phyloP scores from a whole-genome alignment of 2,888 invertebrate species.

The Pyralis farinalis region DNA sequence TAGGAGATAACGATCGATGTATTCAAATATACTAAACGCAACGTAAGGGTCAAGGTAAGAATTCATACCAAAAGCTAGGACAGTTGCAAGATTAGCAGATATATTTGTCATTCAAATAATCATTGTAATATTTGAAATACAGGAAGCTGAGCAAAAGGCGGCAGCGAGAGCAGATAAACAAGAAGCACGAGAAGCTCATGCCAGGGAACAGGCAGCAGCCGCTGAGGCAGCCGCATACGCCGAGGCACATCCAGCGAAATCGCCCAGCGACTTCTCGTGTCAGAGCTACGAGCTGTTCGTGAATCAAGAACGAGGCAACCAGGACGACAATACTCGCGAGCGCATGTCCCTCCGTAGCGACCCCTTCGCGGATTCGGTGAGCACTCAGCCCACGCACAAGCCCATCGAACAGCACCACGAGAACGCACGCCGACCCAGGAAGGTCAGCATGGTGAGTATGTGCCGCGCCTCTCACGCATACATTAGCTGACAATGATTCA shows the following conservation, averaged over 20 bases:
- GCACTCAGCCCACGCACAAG: constrained; percentile 86
- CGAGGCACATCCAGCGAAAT: constrained; percentile 88
- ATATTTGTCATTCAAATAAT: too few species aligned
- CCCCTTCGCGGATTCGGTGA: constrained; percentile 92
- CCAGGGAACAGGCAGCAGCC: constrained; percentile 83
- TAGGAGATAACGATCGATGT: too few species aligned
- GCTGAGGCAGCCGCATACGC: constrained; percentile 83
- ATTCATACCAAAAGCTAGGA: too few species aligned
- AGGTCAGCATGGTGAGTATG: constrained; percentile 95
- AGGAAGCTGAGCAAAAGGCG: constrained; percentile 94
- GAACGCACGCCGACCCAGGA: constrained; percentile 83
- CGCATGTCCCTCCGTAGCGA: constrained; percentile 95
- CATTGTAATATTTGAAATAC: too few species aligned
- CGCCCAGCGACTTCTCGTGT: constrained; percentile 95
- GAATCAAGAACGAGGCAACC: constrained; percentile 92
- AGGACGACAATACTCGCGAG: constrained; percentile 94
- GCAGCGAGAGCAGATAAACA: constrained; percentile 84
- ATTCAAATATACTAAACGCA: too few species aligned
- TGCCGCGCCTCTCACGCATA: constrained; percentile 39
- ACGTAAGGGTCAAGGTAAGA: too few species aligned
- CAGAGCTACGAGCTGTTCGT: constrained; percentile 96
- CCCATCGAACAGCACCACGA: constrained; percentile 80
- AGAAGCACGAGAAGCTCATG: constrained; percentile 80
- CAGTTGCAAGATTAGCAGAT: too few species aligned
- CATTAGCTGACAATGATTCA: constrained; percentile 62